phyloP scores from a whole-genome alignment of 2,113 vertebrate genomes.

The Dunckerocampus dactyliophorus region DNA sequence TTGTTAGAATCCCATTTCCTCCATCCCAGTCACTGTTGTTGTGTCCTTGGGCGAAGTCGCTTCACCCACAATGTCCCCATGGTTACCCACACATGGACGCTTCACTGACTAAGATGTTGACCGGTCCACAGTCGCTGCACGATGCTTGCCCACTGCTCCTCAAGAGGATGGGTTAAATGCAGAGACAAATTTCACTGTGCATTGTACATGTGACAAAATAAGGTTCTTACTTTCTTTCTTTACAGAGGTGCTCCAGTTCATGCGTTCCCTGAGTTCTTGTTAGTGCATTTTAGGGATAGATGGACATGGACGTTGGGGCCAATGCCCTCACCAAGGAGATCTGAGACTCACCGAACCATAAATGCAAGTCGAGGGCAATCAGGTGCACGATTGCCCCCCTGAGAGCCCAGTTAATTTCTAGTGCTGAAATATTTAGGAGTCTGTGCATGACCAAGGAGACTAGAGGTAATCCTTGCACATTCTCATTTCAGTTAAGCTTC shows the following conservation, averaged over 20 bases:
- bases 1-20: too few species aligned
- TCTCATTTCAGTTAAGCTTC: conserved; percentile 15
- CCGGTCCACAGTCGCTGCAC: too few species aligned
- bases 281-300: conserved; percentile 41
- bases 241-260: conserved; percentile 49
- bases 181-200: too few species aligned
- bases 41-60: too few species aligned
- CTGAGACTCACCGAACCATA: conserved; percentile 42
- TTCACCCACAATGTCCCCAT: too few species aligned
- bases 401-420: conserved; percentile 73
- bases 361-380: conserved; percentile 62
- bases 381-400: conserved; percentile 59
- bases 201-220: too few species aligned
- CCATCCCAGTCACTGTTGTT: too few species aligned
- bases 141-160: too few species aligned
- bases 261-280: conserved; percentile 58
- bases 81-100: too few species aligned
- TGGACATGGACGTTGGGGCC: conserved; percentile 19
- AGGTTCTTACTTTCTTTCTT: conserved; percentile 2
- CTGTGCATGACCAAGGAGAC: conserved; percentile 55
- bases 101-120: too few species aligned
- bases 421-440: conserved; percentile 75
- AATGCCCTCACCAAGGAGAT: conserved; percentile 15
- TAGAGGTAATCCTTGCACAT: conserved; percentile 37
- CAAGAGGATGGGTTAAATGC: too few species aligned